Conservation (phyloP, 2,797 vertebrate species). For the Enteromius unitaeniatus region DNA sequence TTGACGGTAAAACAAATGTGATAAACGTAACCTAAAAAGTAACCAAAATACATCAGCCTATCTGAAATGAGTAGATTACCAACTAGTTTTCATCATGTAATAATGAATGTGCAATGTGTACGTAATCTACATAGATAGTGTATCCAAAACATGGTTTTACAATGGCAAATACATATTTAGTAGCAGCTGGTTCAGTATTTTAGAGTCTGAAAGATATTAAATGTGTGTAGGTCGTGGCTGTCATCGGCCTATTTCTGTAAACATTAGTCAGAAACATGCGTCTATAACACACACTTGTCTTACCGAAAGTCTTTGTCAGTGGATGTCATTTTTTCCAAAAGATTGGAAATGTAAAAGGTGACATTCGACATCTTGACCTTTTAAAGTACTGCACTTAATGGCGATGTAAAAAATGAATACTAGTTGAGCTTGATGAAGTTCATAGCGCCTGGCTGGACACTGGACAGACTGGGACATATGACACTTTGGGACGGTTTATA, state of each 20-base stretch:
- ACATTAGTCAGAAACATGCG: slow-evolving; percentile 56
- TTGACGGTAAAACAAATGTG: not conserved
- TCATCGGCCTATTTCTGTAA: slow-evolving; percentile 47
- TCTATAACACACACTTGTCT: slow-evolving; percentile 49
- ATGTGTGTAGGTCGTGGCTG: not conserved
- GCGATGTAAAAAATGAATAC: not conserved
- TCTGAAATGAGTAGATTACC: not conserved
- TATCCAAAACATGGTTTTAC: not conserved
- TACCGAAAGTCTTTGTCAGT: slow-evolving; percentile 97
- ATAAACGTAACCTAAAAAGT: not conserved
- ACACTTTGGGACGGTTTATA: slow-evolving; percentile 70
- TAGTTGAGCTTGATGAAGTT: slow-evolving; percentile 36
- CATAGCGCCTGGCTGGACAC: slow-evolving; percentile 59
- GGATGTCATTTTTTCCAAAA: slow-evolving; percentile 97
- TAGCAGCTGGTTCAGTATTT: not conserved
- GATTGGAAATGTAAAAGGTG: slow-evolving; percentile 91
- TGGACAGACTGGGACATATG: slow-evolving; percentile 69
- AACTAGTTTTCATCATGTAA: not conserved
- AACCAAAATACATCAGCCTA: not conserved
- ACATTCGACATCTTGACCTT: slow-evolving; percentile 82
- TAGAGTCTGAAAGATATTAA: not conserved
- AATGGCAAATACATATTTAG: not conserved
- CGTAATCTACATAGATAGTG: not conserved
- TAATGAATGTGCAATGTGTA: not conserved
- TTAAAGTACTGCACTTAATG: slow-evolving; percentile 24